Percentiles rank a stretch among this genome's conserved stretches.
These are phyloP conservation scores for Apodemia mormo DNA, from an alignment of 2,888 invertebrate genomes.

Conservation along the genomic window DNA sequence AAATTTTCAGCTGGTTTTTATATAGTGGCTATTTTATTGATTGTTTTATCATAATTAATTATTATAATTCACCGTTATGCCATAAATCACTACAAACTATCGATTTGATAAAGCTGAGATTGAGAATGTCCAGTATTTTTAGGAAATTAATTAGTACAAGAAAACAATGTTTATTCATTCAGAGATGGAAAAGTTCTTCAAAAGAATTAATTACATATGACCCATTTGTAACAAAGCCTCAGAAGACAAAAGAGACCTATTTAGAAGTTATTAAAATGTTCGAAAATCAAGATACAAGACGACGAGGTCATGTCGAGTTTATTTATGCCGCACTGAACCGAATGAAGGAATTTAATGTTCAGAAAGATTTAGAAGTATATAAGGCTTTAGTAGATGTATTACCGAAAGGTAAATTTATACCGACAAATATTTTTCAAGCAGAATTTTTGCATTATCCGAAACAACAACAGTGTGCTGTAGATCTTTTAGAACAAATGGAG, in stretches of 20 bases:
- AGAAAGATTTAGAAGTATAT: conserved; percentile 92
- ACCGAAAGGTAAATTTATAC: conserved; percentile 94
- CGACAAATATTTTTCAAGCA: conserved; percentile 90
- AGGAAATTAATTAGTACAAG: conserved; percentile 53
- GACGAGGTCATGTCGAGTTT: conserved; percentile 96
- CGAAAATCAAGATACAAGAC: conserved; percentile 83
- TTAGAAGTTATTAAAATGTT: conserved; percentile 89
- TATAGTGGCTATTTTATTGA: not conserved
- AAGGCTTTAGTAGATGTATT: conserved; percentile 92
- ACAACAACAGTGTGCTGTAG: conserved; percentile 97
- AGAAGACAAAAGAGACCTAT: conserved; percentile 86
- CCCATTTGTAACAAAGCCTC: conserved; percentile 71
- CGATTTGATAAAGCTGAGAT: conserved; percentile 24
- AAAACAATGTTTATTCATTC: conserved; percentile 49
- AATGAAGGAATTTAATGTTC: conserved; percentile 94
- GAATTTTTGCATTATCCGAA: conserved; percentile 97
- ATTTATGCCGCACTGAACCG: conserved; percentile 93
- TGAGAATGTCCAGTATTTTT: conserved; percentile 59
- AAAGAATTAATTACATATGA: conserved; percentile 66
- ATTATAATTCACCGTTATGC: not conserved
- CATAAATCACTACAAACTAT: not conserved
- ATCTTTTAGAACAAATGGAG: conserved; percentile 97
- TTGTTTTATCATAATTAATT: not conserved
- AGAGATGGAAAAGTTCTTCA: conserved; percentile 62
- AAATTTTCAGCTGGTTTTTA: too few relatives aligned